These are phyloP conservation scores for Poecilus cupreus DNA, from an alignment of 2,888 invertebrate species.

Conservation along the genomic window DNA sequence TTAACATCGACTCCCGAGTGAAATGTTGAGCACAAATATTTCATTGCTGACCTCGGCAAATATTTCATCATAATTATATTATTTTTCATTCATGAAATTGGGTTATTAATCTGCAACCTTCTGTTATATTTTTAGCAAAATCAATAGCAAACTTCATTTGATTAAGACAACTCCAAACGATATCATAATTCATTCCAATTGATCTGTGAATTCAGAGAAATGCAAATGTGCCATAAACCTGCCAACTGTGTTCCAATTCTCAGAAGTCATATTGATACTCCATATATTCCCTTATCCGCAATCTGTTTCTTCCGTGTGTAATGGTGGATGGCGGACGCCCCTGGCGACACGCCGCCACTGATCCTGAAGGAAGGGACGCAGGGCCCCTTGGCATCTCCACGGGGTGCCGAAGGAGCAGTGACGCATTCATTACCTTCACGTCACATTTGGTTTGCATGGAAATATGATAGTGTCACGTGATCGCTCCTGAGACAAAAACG, in stretches of 20 bases:
- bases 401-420: slow-evolving; percentile 16
- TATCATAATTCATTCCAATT: background rate
- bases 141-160: background rate
- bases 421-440: slow-evolving; percentile 45
- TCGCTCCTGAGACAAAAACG: slow-evolving; percentile 47
- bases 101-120: background rate
- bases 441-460: slow-evolving; percentile 45
- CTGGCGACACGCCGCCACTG: background rate
- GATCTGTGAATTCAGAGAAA: background rate
- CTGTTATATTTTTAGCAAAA: slow-evolving; percentile 22
- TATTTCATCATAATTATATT: slow-evolving; percentile 25
- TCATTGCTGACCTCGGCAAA: slow-evolving; percentile 11
- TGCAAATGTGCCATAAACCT: background rate
- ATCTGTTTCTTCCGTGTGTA: background rate
- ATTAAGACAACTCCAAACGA: background rate
- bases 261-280: background rate
- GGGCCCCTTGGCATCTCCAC: background rate
- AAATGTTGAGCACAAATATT: background rate
- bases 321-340: background rate
- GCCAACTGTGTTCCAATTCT: background rate
- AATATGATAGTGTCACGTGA: slow-evolving; percentile 47
- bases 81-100: slow-evolving; percentile 19
- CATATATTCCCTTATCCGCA: background rate
- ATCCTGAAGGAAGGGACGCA: background rate
- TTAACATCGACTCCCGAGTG: background rate